Evolutionary conservation across 2,888 invertebrate species (phyloP), one percentile per base, ranked within the genome.

Genomic region (Heliconius sara): DNA sequence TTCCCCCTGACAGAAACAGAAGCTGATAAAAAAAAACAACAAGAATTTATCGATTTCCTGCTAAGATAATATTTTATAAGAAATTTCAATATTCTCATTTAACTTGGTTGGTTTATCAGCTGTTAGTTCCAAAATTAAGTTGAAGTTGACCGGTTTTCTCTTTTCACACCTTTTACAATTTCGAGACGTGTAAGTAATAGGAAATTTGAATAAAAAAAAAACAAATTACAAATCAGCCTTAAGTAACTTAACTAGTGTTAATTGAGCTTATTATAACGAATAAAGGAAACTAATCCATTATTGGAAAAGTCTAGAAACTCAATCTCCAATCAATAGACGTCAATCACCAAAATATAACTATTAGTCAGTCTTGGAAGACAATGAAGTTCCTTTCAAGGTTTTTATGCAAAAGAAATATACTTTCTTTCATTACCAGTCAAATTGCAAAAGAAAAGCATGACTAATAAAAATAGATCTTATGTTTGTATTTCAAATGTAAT

Each of bases 301-400:
- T 19, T 25, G 57, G 79, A 72, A 77, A n/a, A 76, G 70, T 73
- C 63, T 72, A 77, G 74, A 27, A 80, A 80, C 74, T 4, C 30
- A 30, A 30, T 30, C 30, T 4, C 30, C 30, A 30, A 30, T 30
- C 30, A 30, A 30, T 30, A 30, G 30, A 30, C 3, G 67, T 76
- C n/a, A 34, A 68, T 79, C 67, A 74, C 73, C 78, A 82, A 82
- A 80, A 83, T 88, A 90, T 88, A 91, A 88, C 81, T 84, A 88
- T 87, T 89, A 91, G 87, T 92, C 92, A 92, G 92, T 92, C 92
- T 92, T 91, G 83, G 85, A 88, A 90, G 90, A 91, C 90, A 83
- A 83, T 86, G 88, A 88, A 89, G 90, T 88, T 87, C 88, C 89
- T 89, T 88, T 88, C 86, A 83, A 81, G 47, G 70, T 43, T 77